These are phyloP conservation scores for Coreoperca whiteheadi DNA, from an alignment of 2,113 vertebrate species.

Conservation along the genomic window DNA sequence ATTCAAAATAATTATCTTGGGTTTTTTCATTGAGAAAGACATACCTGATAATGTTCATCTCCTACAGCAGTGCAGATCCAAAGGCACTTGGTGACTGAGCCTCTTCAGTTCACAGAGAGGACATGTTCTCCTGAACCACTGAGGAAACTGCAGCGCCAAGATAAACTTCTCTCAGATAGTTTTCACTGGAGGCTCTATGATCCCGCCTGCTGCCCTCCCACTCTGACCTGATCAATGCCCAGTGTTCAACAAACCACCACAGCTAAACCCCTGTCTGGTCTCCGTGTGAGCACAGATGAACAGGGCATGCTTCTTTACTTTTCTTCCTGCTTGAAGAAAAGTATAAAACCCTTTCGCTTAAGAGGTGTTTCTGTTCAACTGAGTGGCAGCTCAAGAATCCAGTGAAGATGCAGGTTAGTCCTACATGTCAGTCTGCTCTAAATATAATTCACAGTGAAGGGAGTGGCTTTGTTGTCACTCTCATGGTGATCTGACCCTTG, in stretches of 20 bases:
- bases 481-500: constrained; percentile 55
- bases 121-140: constrained; percentile 45
- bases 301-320: too few species aligned
- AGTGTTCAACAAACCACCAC: constrained; percentile 25
- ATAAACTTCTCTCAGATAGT: constrained; percentile 40
- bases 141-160: constrained; percentile 31
- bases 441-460: constrained; percentile 77
- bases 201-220: constrained; percentile 34
- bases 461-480: constrained; percentile 71
- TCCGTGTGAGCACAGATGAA: constrained; percentile 22
- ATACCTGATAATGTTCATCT: constrained; percentile 75
- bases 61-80: constrained; percentile 46
- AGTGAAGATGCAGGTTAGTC: constrained; percentile 68
- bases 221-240: constrained; percentile 42
- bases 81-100: constrained; percentile 10
- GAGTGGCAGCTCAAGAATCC: constrained; percentile 77
- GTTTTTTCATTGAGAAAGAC: constrained; percentile 34
- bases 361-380: constrained; percentile 60
- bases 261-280: constrained; percentile 7
- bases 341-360: constrained; percentile 38
- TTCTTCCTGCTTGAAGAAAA: constrained; percentile 56
- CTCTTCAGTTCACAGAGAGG: constrained; percentile 47
- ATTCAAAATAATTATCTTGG: not conserved
- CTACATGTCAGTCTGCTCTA: constrained; percentile 68
- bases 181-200: constrained; percentile 20